phyloP scores from a whole-genome alignment of 1,140 invertebrate species.

The Zaprionus ghesquierei region DNA sequence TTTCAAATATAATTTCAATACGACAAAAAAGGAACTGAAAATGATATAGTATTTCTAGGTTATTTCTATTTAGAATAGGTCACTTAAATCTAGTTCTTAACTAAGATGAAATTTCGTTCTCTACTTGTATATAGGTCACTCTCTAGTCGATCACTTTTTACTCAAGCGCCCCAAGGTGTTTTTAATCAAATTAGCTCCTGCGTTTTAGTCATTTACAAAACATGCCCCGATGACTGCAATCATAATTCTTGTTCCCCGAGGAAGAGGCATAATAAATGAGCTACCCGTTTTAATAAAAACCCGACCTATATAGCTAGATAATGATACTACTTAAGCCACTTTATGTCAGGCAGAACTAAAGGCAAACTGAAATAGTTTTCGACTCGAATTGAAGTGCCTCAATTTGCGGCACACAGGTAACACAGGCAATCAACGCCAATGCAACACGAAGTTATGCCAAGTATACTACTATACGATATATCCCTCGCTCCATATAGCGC shows the following conservation, averaged over 20 bases:
- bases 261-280: constrained; percentile 1
- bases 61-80: too few species aligned
- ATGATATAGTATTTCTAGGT: too few species aligned
- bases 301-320: background rate
- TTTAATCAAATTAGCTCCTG: constrained; percentile 14
- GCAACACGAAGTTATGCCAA: constrained; percentile 48
- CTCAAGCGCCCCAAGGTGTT: background rate
- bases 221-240: too few species aligned
- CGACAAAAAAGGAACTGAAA: too few species aligned
- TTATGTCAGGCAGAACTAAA: background rate
- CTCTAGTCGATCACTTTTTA: too few species aligned
- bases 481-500: constrained; percentile 21
- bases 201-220: background rate
- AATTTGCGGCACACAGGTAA: constrained; percentile 3
- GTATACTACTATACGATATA: too few species aligned
- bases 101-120: too few species aligned
- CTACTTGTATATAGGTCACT: background rate
- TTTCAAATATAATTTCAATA: too few species aligned
- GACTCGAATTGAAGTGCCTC: background rate
- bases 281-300: background rate
- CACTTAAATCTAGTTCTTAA: too few species aligned
- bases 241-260: background rate
- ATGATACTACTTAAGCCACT: background rate
- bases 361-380: background rate
- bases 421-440: constrained; percentile 15